Base-by-base conservation (phyloP, 2,888 invertebrate genomes). In the Drosophila neoperkinsi region DNA sequence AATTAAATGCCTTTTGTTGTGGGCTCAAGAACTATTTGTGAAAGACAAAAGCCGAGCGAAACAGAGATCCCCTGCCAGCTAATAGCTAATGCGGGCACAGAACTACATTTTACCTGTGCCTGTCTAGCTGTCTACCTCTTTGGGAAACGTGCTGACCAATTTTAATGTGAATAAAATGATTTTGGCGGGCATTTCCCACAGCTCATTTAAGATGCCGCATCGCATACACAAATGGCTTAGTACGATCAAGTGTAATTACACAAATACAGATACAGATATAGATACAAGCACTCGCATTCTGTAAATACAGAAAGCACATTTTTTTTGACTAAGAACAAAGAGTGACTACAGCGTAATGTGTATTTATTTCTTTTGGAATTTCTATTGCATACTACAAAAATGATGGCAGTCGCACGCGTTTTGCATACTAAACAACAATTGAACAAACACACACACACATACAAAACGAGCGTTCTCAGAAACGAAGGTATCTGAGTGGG, bases 1-100 rank as follows among this genome's bases (percentile, higher is more conserved):
- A 85, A 85, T 85, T 87, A 85, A 85, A 84, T 82, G 75, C 62
- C 80, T 87, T 72, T 86, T 85, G 84, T 88, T 88, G 55, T 51
- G 56, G 65, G 53, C 63, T 58, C 69, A 71, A 75, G 57, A 69
- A 70, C 49, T 50, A 65, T 79, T 70, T 50, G 52, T 31, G 30
- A 64, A 66, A 70, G 74, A 74, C 85, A 84, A 79, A 60, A 65
- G 73, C 41, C 60, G 53, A 62, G 38, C 64, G 56, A n/a, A 64
- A 60, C 38, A 43, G 31, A 59, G 46, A 34, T 5, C 53, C 34
- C 25, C 28, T 11, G n/a, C 9, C 33, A 38, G 51, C 38, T 50
- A 60, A 76, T 59, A 60, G 72, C 51, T 52, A 74, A 69, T 72
- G 78, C 77, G 66, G 75, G 66, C 53, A 38, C 49, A 41, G 43